Percentiles rank a stretch among this genome's conserved stretches.
These are phyloP conservation scores for Branchinecta lindahli DNA, from an alignment of 1,140 invertebrate genomes.

Conservation along the genomic window DNA sequence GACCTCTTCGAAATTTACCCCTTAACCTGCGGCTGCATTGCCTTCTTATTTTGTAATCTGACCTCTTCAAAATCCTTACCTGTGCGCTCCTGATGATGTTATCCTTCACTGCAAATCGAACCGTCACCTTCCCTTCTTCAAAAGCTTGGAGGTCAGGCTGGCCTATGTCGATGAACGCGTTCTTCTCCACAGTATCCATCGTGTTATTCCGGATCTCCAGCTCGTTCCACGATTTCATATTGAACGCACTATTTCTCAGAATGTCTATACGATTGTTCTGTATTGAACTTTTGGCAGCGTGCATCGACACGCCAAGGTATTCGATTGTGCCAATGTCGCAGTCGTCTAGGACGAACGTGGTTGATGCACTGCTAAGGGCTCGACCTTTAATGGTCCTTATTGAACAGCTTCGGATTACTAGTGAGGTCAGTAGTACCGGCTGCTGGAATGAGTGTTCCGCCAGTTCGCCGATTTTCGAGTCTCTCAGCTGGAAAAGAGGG, in stretches of 20 bases:
- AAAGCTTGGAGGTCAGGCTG: background rate
- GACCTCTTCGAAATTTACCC: background rate
- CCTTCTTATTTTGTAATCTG: no score
- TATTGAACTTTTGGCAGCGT: constrained; percentile 1
- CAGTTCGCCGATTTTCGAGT: background rate
- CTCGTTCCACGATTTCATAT: constrained; percentile 6
- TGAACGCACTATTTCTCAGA: background rate
- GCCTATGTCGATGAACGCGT: background rate
- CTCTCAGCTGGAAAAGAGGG: background rate
- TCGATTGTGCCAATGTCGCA: background rate
- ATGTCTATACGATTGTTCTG: background rate
- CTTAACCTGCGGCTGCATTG: no score
- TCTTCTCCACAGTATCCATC: background rate
- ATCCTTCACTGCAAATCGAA: background rate
- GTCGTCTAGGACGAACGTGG: background rate
- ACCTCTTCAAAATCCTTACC: background rate
- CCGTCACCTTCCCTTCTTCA: background rate
- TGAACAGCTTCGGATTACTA: background rate
- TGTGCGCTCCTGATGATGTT: background rate
- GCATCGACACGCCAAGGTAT: background rate
- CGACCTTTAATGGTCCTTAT: background rate
- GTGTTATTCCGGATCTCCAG: constrained; percentile 3
- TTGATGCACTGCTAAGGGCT: background rate
- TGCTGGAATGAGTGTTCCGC: background rate
- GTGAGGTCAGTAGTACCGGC: background rate